Evolutionary conservation across 2,888 invertebrate genomes (phyloP).

Genomic region (Lepidochrysops patricia): DNA sequence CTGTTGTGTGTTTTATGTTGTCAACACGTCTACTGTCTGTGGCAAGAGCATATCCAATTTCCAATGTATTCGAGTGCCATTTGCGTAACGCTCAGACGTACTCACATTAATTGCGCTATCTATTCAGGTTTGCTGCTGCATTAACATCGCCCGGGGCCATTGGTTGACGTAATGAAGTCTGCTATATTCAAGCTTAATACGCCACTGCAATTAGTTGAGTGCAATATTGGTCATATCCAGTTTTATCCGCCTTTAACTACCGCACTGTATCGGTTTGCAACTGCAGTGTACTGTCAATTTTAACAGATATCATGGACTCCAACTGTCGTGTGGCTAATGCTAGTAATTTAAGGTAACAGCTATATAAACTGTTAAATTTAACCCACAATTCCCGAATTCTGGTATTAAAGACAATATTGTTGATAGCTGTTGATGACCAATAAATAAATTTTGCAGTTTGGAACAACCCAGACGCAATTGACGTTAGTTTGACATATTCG

Average conservation of each 20-base stretch:
- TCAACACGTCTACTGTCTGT: constrained; percentile 14
- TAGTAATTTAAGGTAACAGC: too few species aligned
- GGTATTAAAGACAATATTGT: too few species aligned
- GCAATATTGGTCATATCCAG: neutral
- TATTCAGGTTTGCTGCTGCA: constrained; percentile 24
- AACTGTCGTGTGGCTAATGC: too few species aligned
- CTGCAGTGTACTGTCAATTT: too few species aligned
- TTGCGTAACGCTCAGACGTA: constrained; percentile 30
- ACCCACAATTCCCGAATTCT: too few species aligned
- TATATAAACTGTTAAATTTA: too few species aligned
- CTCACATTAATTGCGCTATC: constrained; percentile 38
- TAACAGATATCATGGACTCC: too few species aligned
- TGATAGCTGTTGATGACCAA: too few species aligned
- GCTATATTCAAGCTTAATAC: constrained; percentile 18
- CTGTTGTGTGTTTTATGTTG: neutral
- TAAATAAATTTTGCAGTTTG: too few species aligned
- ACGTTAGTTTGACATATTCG: too few species aligned
- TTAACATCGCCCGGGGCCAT: constrained; percentile 22
- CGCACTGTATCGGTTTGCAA: too few species aligned
- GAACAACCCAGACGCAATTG: too few species aligned
- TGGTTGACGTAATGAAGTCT: constrained; percentile 21
- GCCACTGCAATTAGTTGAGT: constrained; percentile 19
- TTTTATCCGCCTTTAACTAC: neutral
- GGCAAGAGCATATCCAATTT: constrained; percentile 30
- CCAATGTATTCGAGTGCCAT: constrained; percentile 34